Base-by-base conservation (phyloP, 1,140 invertebrate genomes). In the Odontomachus brunneus region DNA sequence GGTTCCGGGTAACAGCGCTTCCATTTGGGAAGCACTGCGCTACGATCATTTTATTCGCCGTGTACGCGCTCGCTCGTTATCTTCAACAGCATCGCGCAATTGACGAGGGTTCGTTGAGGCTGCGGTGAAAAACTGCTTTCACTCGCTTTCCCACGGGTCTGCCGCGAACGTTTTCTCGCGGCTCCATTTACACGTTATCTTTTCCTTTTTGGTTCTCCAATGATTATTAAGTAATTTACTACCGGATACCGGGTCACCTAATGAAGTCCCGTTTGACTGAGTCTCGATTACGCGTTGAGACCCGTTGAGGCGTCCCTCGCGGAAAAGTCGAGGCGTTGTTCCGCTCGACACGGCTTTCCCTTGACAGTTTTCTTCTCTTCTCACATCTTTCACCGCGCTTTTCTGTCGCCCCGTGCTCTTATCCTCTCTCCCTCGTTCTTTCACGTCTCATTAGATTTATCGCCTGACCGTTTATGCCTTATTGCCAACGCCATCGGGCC, bases 51-150 rank as follows among this genome's bases (percentile, higher is more conserved):
- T 78, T 76, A 48, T 48, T 65, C 26, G 19, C 26, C 60, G 38
- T 22, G 38, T 73, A 63, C 49, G 44, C 59, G 29, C 24, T 3
- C 15, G 51, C 33, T 69, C 38, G n/a, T 84, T 85, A 83, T 83
- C 72, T 59, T 29, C 14, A 29, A 24, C n/a, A 62, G 11, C 14
- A 85, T 60, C 82, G 24, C 17, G 33, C 51, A 33, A 75, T 80
- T 69, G 63, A 67, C 59, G 55, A 48, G 51, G 63, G 26, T 63
- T 53, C 48, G 38, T 59, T 60, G 38, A 67, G 19, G 33, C n/a
- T 22, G 44, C 22, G 11, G 33, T 59, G 83, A 87, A 84, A 87
- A 87, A 84, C 53, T 74, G 67, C 85, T 84, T 87, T 87, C 75
- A 85, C 83, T 84, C 57, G 69, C 76, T 87, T 82, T 87, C 85